Base-by-base conservation (phyloP, 2,888 invertebrate species). In the Ormyrus pomaceus region DNA sequence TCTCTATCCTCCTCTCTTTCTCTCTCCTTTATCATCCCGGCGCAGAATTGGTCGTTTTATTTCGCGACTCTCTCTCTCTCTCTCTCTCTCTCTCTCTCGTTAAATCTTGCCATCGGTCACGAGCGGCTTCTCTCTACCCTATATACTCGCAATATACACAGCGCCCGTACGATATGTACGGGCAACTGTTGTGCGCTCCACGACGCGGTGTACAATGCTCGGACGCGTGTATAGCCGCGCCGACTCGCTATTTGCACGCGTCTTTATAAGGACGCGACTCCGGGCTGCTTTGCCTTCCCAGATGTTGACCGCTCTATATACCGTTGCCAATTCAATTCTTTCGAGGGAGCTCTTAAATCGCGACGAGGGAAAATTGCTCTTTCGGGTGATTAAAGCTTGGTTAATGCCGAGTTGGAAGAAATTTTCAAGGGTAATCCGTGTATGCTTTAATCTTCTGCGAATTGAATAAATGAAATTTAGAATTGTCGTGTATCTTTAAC, bases 71-170 rank as follows among this genome's bases (percentile, higher is more conserved):
- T 51, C 66, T 66, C 59, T 50, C 58, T 48, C 56, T 3, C 55
- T 51, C 13, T 19, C 34, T 45, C 10, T 50, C 58, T 5, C 50
- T 46, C 48, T 50, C 34, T 55, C 80, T 82, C 72, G 82, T 77
- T 82, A 80, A 73, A 80, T 75, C 80, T 79, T 46, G 59, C 64
- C 77, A 80, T 80, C 77, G 82, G 80, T 82, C 82, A 82, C 82
- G 77, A 82, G 64, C 58, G 34, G 50, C 48, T 53, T 10, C 34
- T 64, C 48, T 51, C 13, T 34, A 34, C 34, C 34, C 64, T 5
- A 10, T 34, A 4, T 45, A 50, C 19, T 5, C 51, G 10, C 50
- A 1, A 53, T 46, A 56, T 69, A 46, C 34, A 56, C 13, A 69
- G 19, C 45, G 69, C 45, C 13, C 19, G 48, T 11, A 34, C 34